Evolutionary conservation across 2,888 invertebrate genomes (phyloP).

Genomic region (Eupithecia pulchellata): DNA sequence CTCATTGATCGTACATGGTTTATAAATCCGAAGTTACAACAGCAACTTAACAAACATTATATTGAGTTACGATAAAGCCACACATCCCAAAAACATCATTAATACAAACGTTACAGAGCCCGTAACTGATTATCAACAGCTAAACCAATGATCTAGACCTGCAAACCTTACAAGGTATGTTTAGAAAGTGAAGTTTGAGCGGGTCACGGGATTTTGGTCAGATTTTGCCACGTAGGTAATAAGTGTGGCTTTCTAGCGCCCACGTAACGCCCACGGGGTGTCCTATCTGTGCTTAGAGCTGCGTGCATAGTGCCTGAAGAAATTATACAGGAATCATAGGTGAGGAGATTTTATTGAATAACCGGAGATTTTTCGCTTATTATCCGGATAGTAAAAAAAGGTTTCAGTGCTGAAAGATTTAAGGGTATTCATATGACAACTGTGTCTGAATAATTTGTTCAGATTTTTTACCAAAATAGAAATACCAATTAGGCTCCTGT

Average conservation of each 20-base stretch:
- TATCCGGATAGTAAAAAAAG: too few relatives aligned
- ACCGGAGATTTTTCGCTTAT: too few relatives aligned
- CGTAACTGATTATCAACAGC: conserved; percentile 71
- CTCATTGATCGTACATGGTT: not conserved
- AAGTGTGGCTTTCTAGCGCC: conserved; percentile 77
- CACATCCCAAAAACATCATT: conserved; percentile 72
- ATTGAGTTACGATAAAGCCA: conserved; percentile 46
- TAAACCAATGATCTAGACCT: conserved; percentile 49
- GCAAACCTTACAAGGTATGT: conserved; percentile 25
- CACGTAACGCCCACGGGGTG: conserved; percentile 75
- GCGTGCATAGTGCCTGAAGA: conserved; percentile 52
- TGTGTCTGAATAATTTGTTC: too few relatives aligned
- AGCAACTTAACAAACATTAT: conserved; percentile 15
- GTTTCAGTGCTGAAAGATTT: too few relatives aligned
- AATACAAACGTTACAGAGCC: conserved; percentile 68
- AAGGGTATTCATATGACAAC: too few relatives aligned
- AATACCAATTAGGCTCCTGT: too few relatives aligned
- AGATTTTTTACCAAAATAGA: too few relatives aligned
- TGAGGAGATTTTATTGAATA: too few relatives aligned
- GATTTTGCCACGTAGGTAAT: conserved; percentile 70
- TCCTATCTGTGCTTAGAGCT: conserved; percentile 63
- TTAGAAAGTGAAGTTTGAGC: conserved; percentile 36
- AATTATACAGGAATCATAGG: conserved; percentile 22
- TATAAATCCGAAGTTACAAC: not conserved
- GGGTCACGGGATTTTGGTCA: conserved; percentile 59